phyloP scores from a whole-genome alignment of 2,797 vertebrate species.

The Otus scops region DNA sequence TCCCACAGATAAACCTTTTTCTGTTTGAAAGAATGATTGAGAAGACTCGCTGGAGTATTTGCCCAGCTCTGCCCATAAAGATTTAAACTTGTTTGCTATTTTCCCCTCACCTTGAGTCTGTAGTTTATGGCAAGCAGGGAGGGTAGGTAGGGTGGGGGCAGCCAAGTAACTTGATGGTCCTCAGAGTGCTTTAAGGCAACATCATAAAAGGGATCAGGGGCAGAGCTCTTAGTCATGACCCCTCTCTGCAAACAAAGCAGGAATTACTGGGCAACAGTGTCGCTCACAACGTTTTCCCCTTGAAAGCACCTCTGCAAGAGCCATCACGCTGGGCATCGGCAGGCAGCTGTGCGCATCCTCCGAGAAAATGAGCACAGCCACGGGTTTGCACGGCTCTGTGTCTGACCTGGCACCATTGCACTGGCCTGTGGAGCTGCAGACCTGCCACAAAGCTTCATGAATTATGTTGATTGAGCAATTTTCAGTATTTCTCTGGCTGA shows the following conservation, averaged over 20 bases:
- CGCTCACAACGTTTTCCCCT: background rate
- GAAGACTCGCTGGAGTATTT: background rate
- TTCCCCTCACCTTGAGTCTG: background rate
- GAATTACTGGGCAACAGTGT: background rate
- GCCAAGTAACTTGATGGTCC: background rate
- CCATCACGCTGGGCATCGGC: background rate
- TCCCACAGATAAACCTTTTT: background rate
- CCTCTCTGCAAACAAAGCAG: constrained; percentile 34
- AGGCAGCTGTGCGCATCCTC: background rate
- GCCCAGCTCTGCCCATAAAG: constrained; percentile 16
- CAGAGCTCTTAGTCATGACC: constrained; percentile 37
- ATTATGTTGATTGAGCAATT: constrained; percentile 49
- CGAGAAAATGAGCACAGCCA: background rate
- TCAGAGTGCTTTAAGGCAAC: constrained; percentile 1
- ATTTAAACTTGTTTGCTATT: constrained; percentile 15
- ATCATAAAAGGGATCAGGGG: constrained; percentile 54
- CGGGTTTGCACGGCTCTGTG: background rate
- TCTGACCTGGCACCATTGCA: background rate
- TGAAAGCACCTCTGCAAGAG: background rate
- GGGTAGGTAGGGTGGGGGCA: background rate
- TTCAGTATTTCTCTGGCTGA: constrained; percentile 48
- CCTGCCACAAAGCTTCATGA: constrained; percentile 20
- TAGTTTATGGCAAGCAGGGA: background rate
- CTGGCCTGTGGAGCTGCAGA: background rate
- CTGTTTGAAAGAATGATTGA: background rate